Evolutionary conservation across 2,113 vertebrate genomes (phyloP).

Genomic region (Vidua chalybeata): DNA sequence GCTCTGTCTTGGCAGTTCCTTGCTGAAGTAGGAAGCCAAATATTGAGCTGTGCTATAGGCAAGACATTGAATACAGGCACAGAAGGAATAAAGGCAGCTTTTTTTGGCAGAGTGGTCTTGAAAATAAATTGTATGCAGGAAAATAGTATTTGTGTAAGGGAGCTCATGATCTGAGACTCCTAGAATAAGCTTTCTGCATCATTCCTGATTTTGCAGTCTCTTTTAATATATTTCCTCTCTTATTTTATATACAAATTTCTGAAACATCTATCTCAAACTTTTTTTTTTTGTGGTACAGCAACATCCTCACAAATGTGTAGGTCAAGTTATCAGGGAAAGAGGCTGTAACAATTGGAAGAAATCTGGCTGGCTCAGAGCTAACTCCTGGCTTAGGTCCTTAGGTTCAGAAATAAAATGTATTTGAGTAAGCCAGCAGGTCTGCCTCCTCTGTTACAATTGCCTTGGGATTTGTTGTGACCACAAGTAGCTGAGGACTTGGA

Average conservation of each 20-base stretch:
- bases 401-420: background rate
- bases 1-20: background rate
- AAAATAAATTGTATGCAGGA: background rate
- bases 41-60: background rate
- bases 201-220: background rate
- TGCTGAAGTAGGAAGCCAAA: background rate
- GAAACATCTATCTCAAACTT: background rate
- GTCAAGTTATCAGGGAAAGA: background rate
- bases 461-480: background rate
- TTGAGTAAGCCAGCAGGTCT: background rate
- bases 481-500: background rate
- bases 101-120: background rate
- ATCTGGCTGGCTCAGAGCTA: background rate
- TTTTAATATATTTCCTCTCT: background rate
- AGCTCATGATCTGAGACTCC: background rate
- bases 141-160: background rate
- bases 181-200: background rate
- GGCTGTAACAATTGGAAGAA: background rate
- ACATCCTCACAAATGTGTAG: background rate
- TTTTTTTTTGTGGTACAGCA: background rate
- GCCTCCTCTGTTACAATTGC: background rate
- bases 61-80: background rate
- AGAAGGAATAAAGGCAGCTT: background rate
- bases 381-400: background rate
- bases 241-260: background rate